Percentiles rank a stretch among this genome's conserved stretches.
Evolutionary conservation across 2,113 vertebrate species (phyloP).

Genomic region (Onychorhynchus coronatus): DNA sequence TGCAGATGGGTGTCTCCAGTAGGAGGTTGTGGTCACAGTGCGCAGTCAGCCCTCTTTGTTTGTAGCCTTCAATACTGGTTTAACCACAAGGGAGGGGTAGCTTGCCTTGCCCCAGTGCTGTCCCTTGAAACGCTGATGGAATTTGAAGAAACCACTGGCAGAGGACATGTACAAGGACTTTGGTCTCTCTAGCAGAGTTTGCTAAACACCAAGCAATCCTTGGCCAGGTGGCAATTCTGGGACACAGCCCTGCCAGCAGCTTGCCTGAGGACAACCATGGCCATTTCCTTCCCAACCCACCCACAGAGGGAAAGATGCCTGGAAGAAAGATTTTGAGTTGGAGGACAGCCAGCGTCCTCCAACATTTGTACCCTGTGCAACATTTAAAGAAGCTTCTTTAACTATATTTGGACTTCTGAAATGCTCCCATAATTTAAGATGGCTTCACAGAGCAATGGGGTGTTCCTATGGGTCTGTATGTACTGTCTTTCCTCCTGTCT

Average conservation of each 20-base stretch:
- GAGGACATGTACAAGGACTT: not conserved
- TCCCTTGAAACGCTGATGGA: not conserved
- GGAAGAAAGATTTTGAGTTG: not conserved
- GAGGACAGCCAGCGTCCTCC: not conserved
- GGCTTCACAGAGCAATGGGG: not conserved
- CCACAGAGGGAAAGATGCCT: not conserved
- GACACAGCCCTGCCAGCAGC: not conserved
- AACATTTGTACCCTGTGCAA: not conserved
- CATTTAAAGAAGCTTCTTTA: not conserved
- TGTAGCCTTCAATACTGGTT: not conserved
- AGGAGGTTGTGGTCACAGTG: not conserved
- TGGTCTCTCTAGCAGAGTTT: not conserved
- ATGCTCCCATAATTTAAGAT: not conserved
- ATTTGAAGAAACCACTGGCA: not conserved
- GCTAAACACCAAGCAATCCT: not conserved
- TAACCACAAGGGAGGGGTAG: not conserved
- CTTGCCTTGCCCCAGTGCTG: not conserved
- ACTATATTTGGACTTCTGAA: not conserved
- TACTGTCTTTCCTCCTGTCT: not conserved
- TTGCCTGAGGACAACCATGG: not conserved
- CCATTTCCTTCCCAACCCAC: not conserved
- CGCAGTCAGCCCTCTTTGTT: not conserved
- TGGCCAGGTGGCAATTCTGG: not conserved
- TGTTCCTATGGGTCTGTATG: not conserved
- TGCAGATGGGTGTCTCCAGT: not conserved